These are phyloP conservation scores for Antheraea assamensis DNA, from an alignment of 2,888 invertebrate genomes.

Conservation along the genomic window DNA sequence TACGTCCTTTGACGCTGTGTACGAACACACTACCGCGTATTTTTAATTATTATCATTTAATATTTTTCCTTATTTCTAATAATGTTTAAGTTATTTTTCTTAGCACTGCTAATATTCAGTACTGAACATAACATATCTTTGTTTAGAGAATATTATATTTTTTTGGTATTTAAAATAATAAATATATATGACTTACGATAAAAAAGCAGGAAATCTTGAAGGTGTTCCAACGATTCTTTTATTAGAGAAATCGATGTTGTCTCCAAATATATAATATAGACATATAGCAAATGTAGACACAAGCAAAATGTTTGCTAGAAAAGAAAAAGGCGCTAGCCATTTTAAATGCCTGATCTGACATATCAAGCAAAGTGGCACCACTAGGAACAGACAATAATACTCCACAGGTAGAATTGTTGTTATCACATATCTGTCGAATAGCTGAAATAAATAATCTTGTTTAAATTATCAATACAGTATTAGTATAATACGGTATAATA, in stretches of 20 bases:
- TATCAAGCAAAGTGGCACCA: slow-evolving; percentile 66
- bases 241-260: slow-evolving; percentile 63
- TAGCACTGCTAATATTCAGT: neutral
- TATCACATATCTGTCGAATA: slow-evolving; percentile 66
- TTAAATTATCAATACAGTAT: neutral
- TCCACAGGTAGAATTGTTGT: slow-evolving; percentile 54
- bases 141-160: neutral
- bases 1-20: no score
- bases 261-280: slow-evolving; percentile 89
- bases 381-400: slow-evolving; percentile 66
- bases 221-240: slow-evolving; percentile 79
- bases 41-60: no score
- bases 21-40: no score
- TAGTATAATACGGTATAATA: neutral
- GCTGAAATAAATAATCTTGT: slow-evolving; percentile 50
- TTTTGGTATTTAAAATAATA: slow-evolving; percentile 11
- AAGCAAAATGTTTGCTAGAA: slow-evolving; percentile 92
- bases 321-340: slow-evolving; percentile 93
- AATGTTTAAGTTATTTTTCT: neutral
- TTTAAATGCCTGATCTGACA: slow-evolving; percentile 87
- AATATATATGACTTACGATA: slow-evolving; percentile 77
- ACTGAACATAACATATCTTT: neutral
- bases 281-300: slow-evolving; percentile 90
- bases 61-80: no score
- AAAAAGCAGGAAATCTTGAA: slow-evolving; percentile 90